Conservation (phyloP, 2,797 vertebrate genomes). For the Poeciliopsis turneri region DNA sequence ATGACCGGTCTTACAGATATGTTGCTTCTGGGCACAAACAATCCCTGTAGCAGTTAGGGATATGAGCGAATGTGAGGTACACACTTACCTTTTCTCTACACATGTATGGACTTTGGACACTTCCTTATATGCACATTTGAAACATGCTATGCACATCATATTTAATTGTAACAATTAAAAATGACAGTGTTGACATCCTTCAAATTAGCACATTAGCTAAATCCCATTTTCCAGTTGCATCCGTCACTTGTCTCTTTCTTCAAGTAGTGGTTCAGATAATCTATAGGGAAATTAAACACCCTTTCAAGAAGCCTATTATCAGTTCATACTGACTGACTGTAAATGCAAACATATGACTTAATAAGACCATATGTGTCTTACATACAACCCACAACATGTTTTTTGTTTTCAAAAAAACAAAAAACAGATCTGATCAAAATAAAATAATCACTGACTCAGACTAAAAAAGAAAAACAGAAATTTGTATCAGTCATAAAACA, state of each 20-base stretch:
- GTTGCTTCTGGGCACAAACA: slow-evolving; percentile 27
- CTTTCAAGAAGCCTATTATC: neutral
- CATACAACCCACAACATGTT: neutral
- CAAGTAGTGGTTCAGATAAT: neutral
- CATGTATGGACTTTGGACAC: no score
- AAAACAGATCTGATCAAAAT: neutral
- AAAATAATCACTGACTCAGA: neutral
- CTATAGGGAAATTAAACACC: neutral
- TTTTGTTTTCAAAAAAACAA: neutral
- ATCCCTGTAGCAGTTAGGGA: neutral
- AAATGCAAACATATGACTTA: neutral
- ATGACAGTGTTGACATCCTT: neutral
- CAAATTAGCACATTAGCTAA: neutral
- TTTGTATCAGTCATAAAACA: neutral
- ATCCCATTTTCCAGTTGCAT: neutral
- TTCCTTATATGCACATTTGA: neutral
- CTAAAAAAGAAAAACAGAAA: neutral
- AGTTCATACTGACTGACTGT: neutral
- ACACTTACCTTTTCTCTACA: neutral
- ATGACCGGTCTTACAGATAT: neutral
- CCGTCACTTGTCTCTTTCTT: neutral
- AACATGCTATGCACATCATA: neutral
- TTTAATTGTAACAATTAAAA: neutral
- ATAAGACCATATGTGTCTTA: neutral
- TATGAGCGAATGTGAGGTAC: slow-evolving; percentile 8